Conservation (phyloP, 2,888 invertebrate species). For the Branchellion lobata region DNA sequence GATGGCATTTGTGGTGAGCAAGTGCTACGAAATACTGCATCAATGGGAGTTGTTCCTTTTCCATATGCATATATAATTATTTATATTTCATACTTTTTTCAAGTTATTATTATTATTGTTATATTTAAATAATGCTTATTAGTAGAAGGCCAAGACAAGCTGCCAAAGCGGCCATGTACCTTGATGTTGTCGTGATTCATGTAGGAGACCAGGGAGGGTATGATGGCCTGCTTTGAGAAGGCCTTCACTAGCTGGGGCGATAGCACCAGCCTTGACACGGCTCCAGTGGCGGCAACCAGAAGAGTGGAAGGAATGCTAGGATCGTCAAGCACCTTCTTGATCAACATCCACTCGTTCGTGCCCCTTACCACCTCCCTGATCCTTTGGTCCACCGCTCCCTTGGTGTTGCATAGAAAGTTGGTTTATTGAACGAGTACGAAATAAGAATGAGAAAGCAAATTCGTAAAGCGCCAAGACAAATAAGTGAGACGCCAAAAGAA, state of each 20-base stretch:
- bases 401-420: background rate
- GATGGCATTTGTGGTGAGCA: no score
- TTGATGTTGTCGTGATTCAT: constrained; percentile 30
- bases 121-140: no score
- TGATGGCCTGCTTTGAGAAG: constrained; percentile 24
- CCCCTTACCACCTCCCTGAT: background rate
- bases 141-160: no score
- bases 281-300: constrained; percentile 26
- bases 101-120: background rate
- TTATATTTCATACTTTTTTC: no score
- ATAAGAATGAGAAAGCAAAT: no score
- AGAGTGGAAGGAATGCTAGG: background rate
- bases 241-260: constrained; percentile 18
- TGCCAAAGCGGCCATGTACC: no score
- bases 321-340: background rate
- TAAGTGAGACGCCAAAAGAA: no score
- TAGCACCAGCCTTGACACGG: constrained; percentile 27
- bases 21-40: no score
- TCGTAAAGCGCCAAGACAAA: no score
- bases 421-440: background rate
- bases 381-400: background rate
- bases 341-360: background rate
- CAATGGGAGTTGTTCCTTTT: no score
- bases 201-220: background rate
- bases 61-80: no score